Evolutionary conservation across 2,113 vertebrate genomes (phyloP), one percentile per base, ranked within the genome.

Genomic region (Gavia stellata): DNA sequence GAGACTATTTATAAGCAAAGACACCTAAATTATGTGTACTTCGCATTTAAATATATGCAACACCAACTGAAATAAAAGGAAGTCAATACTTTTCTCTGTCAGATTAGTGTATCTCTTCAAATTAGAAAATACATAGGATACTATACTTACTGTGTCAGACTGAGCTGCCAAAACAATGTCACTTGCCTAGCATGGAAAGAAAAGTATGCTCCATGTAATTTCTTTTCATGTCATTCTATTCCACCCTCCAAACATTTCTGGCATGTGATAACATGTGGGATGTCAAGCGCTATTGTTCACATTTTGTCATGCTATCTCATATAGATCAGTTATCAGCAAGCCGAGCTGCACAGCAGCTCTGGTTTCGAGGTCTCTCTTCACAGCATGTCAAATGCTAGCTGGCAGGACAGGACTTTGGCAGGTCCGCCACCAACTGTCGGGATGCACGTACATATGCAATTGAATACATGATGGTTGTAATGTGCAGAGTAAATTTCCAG

Each of bases 111-210:
- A 87, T 72, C 70, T 77, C 53, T 87, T 65, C 53, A 68, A 83
- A 89, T 86, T 67, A 89, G 34, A 87, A 91, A 91, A 91, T 65
- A 61, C 29, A 81, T 82, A 86, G 68, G 71, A 81, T 96, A 56
- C 47, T 67, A 63, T 80, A 89, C 50, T 83, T 77, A 81, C 23
- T 52, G 52, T 38, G 50, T 94, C 92, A 93, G 56, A 10, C 40
- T 61, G 61, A 91, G 38, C 81, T 92, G 90, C 70, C 93, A 93
- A 95, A 94, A 95, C 94, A 95, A 89, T 92, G 90, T 92, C 92
- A 95, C 38, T 88, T 90, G 71, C 78, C 53, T 71, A 66, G 26
- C 3, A 0, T 47, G 44, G 81, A 92, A 82, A 71, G 77, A 82
- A 82, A 93, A 92, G 80, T 78, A 71, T n/a, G 12, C 77, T 82